Evolutionary conservation across 1,140 invertebrate species (phyloP), one percentile per base, ranked within the genome.

Genomic region (Zelostemma sp.): DNA sequence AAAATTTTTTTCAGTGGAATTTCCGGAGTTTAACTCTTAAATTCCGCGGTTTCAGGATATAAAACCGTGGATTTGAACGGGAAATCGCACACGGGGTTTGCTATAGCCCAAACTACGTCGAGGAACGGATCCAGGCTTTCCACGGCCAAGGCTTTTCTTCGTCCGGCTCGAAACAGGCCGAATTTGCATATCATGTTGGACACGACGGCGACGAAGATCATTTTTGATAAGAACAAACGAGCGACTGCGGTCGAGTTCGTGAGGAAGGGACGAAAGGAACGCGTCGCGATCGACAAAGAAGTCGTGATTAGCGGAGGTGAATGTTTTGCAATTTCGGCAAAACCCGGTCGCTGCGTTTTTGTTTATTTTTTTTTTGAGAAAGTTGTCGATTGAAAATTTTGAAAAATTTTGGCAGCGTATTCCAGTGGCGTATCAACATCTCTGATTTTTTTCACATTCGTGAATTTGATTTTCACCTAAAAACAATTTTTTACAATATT

Each of bases 61-160:
- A 85, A 90, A 28, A 88, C 90, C 1, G 88, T 93, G 3, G 95
- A 97, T 79, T 85, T 96, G n/a, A 96, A 97, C 83, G 95, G 95
- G 1, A 89, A 89, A 9, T 87, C 88, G 3, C 90, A 93, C 67
- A 92, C 92, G 0, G 93, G 94, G 1, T 95, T 96, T 73, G 87
- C 90, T 18, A 94, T 95, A 47, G 93, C 91, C 1, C 96, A 95
- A 87, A 96, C 91, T 18, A 97, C 95, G 0, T 93, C 93, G 47
- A 88, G 93, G 55, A 93, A 96, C 76, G 96, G 96, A 0, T 94
- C 93, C 0, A 88, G 96, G 2, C 89, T 96, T 54, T 96, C 93
- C 64, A 89, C 91, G 0, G 89, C 92, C 0, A 87, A 91, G 43
- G 95, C 93, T 0, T 98, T 95, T 82, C 85, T 98, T 0, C 85